phyloP scores from a whole-genome alignment of 2,797 vertebrate genomes.

The Artibeus jamaicensis region DNA sequence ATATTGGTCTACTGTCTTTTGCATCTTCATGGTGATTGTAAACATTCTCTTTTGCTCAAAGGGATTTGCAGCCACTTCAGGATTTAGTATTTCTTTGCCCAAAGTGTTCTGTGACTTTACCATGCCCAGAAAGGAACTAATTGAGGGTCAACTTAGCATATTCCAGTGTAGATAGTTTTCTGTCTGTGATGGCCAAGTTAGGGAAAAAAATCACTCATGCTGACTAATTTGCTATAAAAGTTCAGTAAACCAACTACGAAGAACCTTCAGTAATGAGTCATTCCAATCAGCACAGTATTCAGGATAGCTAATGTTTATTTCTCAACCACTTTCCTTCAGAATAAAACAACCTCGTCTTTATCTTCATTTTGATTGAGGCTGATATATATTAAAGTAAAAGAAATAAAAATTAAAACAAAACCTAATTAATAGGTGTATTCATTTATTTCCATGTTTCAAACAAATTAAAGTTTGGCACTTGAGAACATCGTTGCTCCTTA shows the following conservation, averaged over 20 bases:
- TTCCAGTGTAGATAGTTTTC: constrained; percentile 50
- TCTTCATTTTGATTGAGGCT: constrained; percentile 7
- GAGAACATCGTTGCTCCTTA: background rate
- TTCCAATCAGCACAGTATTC: background rate
- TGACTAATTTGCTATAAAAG: constrained; percentile 55
- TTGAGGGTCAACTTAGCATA: constrained; percentile 1
- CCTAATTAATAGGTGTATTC: background rate
- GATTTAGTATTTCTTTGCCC: constrained; percentile 38
- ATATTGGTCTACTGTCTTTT: background rate
- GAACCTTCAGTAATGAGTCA: constrained; percentile 27
- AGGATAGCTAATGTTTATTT: constrained; percentile 16
- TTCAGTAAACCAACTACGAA: constrained; percentile 18
- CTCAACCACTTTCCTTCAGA: background rate
- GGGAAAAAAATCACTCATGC: constrained; percentile 44
- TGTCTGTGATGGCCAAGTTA: constrained; percentile 36
- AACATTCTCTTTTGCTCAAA: constrained; percentile 14
- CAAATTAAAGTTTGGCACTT: background rate
- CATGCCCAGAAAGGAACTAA: constrained; percentile 58
- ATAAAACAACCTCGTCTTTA: background rate
- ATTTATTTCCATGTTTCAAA: background rate
- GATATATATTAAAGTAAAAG: background rate
- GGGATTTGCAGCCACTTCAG: constrained; percentile 22
- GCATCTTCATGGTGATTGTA: background rate
- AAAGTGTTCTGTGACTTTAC: constrained; percentile 34
- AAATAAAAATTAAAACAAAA: background rate